Percentiles rank a stretch among this genome's conserved stretches.
Evolutionary conservation across 2,888 invertebrate species (phyloP).

Genomic region (Eupithecia insigniata): DNA sequence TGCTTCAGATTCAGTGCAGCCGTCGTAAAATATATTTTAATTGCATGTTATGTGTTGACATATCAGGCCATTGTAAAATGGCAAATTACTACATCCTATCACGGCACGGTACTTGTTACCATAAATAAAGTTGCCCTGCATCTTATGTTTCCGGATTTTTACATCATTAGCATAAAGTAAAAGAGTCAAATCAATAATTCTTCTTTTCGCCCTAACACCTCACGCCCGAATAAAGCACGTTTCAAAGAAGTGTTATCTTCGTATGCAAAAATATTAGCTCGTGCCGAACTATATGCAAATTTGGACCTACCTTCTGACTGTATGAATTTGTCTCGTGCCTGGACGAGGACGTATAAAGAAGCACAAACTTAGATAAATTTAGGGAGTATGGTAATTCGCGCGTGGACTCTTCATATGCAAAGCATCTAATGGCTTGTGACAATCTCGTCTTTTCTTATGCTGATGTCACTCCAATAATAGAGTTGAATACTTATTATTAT

Average conservation of each 20-base stretch:
- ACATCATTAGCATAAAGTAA: constrained; percentile 59
- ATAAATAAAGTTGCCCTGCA: constrained; percentile 28
- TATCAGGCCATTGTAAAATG: constrained; percentile 53
- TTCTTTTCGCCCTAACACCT: constrained; percentile 54
- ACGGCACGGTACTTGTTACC: constrained; percentile 34
- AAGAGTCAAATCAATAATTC: constrained; percentile 57
- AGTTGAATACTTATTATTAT: constrained; percentile 36
- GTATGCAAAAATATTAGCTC: constrained; percentile 82
- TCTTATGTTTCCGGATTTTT: constrained; percentile 46
- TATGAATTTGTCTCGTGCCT: constrained; percentile 73
- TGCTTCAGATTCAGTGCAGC: constrained; percentile 55
- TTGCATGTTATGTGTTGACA: constrained; percentile 64
- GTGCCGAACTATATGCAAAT: constrained; percentile 82
- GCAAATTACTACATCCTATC: constrained; percentile 38
- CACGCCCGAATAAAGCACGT: constrained; percentile 59
- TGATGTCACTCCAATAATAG: constrained; percentile 49
- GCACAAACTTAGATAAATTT: constrained; percentile 65
- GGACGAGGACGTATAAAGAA: constrained; percentile 61
- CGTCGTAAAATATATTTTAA: constrained; percentile 64
- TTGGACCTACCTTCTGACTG: constrained; percentile 65
- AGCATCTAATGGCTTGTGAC: constrained; percentile 68
- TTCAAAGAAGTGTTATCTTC: constrained; percentile 76
- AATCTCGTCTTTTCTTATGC: constrained; percentile 68
- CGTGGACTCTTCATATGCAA: constrained; percentile 82
- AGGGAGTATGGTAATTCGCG: constrained; percentile 78